Conservation (phyloP, 2,797 vertebrate genomes). For the Argentina silus region DNA sequence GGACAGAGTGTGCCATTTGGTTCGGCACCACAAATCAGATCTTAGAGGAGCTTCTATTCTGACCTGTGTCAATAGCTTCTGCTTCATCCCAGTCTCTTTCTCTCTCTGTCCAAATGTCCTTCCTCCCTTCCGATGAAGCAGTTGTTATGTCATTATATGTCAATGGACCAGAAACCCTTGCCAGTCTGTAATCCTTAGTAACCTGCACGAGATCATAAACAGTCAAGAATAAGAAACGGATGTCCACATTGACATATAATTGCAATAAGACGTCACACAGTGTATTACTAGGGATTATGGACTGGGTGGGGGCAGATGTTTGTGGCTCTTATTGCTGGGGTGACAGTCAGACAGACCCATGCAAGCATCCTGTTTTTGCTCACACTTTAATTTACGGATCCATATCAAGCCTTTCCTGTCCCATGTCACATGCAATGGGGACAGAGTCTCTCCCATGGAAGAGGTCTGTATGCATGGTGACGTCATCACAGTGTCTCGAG, state of each 20-base stretch:
- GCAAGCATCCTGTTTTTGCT: conserved; percentile 50
- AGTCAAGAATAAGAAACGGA: conserved; percentile 71
- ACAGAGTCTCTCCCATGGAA: neutral
- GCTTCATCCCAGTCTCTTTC: conserved; percentile 84
- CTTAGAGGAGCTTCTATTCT: conserved; percentile 76
- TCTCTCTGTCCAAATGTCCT: conserved; percentile 86
- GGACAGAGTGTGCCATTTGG: neutral
- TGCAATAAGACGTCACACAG: conserved; percentile 69
- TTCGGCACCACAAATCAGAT: conserved; percentile 42
- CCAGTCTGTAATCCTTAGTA: conserved; percentile 85
- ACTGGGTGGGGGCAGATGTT: conserved; percentile 38
- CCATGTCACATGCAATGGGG: conserved; percentile 19
- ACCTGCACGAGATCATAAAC: conserved; percentile 85
- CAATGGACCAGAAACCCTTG: conserved; percentile 84
- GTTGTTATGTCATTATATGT: conserved; percentile 85
- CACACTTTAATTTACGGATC: conserved; percentile 84
- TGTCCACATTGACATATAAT: conserved; percentile 79
- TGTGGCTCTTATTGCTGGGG: conserved; percentile 30
- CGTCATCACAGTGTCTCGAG: neutral
- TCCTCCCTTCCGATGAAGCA: conserved; percentile 83
- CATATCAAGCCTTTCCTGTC: conserved; percentile 47
- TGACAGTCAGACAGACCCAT: conserved; percentile 46
- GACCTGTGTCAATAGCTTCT: conserved; percentile 85
- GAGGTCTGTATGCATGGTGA: neutral
- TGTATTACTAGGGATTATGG: conserved; percentile 58